A percentile compares a stretch with the other conserved stretches of the same genome.
phyloP scores from a whole-genome alignment of 2,888 invertebrate genomes.

The Heliconius ethilla region DNA sequence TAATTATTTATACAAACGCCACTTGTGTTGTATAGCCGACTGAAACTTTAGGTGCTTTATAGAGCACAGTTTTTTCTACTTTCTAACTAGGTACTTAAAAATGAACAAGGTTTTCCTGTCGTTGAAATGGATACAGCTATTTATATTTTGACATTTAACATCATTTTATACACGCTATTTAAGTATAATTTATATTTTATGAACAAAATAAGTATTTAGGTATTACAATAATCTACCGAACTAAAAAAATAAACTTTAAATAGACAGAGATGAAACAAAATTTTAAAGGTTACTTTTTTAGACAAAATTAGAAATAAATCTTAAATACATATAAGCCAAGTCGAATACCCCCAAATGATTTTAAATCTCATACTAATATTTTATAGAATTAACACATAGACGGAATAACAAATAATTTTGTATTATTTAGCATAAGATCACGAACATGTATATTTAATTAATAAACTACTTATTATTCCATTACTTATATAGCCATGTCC shows the following conservation, averaged over 20 bases:
- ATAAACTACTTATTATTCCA: conserved; percentile 10
- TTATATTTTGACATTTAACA: neutral
- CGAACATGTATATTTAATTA: neutral
- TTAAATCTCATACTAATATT: neutral
- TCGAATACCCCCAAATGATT: neutral
- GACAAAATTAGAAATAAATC: neutral
- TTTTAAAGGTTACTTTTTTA: neutral
- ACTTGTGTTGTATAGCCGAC: neutral
- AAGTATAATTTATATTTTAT: neutral
- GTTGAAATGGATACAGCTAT: neutral
- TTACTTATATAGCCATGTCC: conserved; percentile 3
- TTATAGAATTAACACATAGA: neutral
- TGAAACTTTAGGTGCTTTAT: neutral
- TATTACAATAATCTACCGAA: too few species aligned
- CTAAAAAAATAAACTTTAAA: neutral
- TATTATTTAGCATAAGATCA: neutral
- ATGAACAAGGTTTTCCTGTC: neutral
- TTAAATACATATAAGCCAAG: neutral
- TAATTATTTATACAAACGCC: conserved; percentile 11
- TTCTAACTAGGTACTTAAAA: neutral
- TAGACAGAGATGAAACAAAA: neutral
- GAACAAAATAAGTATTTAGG: too few species aligned
- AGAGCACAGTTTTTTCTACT: neutral
- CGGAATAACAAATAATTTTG: neutral
- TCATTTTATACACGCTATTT: neutral